These are phyloP conservation scores for Coenonympha glycerion DNA, from an alignment of 2,888 invertebrate genomes.

Conservation along the genomic window DNA sequence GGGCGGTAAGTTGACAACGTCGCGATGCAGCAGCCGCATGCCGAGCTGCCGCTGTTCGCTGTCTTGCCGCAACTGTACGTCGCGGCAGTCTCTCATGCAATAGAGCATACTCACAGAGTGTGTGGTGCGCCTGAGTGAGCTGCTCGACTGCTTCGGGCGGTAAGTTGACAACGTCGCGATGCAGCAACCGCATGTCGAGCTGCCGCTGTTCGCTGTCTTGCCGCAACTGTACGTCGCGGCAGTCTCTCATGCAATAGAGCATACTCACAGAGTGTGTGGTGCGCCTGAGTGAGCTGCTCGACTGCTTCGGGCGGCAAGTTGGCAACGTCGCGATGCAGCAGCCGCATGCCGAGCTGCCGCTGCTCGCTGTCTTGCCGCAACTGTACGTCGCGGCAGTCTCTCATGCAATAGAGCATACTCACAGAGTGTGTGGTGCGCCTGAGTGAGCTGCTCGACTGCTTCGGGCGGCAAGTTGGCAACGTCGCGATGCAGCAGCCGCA, in stretches of 20 bases:
- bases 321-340: no score
- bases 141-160: constrained; percentile 84
- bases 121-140: constrained; percentile 83
- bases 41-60: constrained; percentile 36
- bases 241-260: constrained; percentile 77
- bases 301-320: constrained; percentile 84
- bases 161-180: constrained; percentile 82
- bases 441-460: constrained; percentile 82
- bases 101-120: constrained; percentile 78
- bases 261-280: constrained; percentile 83
- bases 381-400: background rate
- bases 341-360: background rate
- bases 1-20: constrained; percentile 82
- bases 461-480: constrained; percentile 83
- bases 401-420: constrained; percentile 48
- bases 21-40: constrained; percentile 83
- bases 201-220: constrained; percentile 83
- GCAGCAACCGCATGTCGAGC: constrained; percentile 80
- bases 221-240: constrained; percentile 83
- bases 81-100: background rate
- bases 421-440: constrained; percentile 86
- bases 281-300: constrained; percentile 82
- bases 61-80: background rate
- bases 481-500: constrained; percentile 83
- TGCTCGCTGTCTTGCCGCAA: background rate